phyloP scores from a whole-genome alignment of 2,888 invertebrate genomes.

The Biston stratarius region DNA sequence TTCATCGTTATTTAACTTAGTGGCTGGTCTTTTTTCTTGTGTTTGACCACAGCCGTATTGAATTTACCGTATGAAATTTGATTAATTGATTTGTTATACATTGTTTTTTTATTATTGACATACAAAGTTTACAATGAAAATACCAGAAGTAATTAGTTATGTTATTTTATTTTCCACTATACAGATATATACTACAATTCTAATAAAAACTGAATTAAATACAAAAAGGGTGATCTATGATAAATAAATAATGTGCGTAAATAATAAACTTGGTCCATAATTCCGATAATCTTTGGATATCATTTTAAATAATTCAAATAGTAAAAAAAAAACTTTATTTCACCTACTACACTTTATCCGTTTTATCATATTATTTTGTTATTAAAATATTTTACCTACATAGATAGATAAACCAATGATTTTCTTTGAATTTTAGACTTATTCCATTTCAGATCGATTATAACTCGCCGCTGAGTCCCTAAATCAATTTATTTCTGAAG shows the following conservation, averaged over 20 bases:
- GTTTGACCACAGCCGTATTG: too few relatives aligned
- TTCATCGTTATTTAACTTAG: too few relatives aligned
- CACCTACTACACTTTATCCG: too few relatives aligned
- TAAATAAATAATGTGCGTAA: conserved; percentile 22
- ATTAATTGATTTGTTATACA: too few relatives aligned
- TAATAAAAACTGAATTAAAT: conserved; percentile 11
- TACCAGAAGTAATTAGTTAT: conserved; percentile 10
- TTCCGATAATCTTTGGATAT: conserved; percentile 23
- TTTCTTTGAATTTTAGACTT: too few relatives aligned
- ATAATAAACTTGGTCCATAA: conserved; percentile 37
- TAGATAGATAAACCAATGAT: too few relatives aligned
- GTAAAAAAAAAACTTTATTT: neutral
- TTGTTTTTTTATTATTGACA: neutral
- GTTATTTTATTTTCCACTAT: conserved; percentile 30
- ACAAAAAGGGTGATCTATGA: conserved; percentile 1
- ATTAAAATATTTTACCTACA: too few relatives aligned
- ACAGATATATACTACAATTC: conserved; percentile 19
- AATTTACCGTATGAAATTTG: too few relatives aligned
- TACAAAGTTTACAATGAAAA: conserved; percentile 6
- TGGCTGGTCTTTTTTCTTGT: too few relatives aligned
- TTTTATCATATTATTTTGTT: too few relatives aligned
- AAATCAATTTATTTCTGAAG: neutral
- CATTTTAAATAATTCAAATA: neutral
- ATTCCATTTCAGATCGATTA: too few relatives aligned
- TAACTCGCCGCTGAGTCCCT: too few relatives aligned